Conservation (phyloP, 2,888 invertebrate species). For the Dinocampus coccinellae region DNA sequence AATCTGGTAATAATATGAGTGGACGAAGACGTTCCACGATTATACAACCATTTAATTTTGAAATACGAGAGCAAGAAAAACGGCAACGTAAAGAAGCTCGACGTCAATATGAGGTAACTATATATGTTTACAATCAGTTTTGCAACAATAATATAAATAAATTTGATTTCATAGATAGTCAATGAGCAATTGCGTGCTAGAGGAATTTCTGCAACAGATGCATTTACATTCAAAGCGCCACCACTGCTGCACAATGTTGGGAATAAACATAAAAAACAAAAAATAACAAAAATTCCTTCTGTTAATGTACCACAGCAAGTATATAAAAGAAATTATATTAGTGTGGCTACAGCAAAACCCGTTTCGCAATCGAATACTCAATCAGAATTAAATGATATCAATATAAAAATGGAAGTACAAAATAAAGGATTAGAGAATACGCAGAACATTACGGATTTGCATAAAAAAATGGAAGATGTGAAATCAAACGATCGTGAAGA, state of each 20-base stretch:
- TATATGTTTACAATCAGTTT: neutral
- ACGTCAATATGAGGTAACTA: conserved; percentile 18
- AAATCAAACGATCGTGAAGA: neutral
- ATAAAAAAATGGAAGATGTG: neutral
- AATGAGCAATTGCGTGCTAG: neutral
- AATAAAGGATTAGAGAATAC: neutral
- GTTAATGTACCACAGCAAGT: no score
- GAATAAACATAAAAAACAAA: neutral
- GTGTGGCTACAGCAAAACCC: neutral
- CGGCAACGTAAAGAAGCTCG: conserved; percentile 41
- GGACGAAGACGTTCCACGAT: conserved; percentile 25
- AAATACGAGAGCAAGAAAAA: conserved; percentile 42
- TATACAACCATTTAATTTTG: conserved; percentile 46
- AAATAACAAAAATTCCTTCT: neutral
- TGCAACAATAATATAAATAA: neutral
- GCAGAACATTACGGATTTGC: neutral
- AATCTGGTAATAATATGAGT: neutral
- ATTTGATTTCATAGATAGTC: conserved; percentile 1
- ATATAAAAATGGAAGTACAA: neutral
- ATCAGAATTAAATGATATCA: neutral
- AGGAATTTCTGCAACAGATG: conserved; percentile 21
- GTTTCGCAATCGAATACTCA: neutral
- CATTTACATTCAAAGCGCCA: conserved; percentile 15
- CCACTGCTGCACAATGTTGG: neutral
- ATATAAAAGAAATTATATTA: no score